phyloP scores from a whole-genome alignment of 2,797 vertebrate genomes.

The Sebastes nivosus region DNA sequence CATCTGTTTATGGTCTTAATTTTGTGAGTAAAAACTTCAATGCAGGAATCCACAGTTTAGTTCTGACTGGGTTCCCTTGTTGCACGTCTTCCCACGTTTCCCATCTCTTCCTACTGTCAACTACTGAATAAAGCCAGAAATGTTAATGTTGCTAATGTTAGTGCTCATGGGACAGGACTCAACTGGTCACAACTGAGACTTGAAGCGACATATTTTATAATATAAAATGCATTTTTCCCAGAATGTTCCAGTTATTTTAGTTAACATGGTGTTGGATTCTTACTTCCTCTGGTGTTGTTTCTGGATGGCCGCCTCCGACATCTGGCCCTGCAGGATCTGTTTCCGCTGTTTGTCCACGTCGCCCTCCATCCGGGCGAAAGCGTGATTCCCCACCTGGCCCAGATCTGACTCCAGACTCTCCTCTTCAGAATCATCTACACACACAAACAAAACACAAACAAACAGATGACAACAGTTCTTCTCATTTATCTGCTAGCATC shows the following conservation, averaged over 20 bases:
- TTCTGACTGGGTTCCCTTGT: too few species aligned
- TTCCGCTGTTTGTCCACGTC: slow-evolving; percentile 96
- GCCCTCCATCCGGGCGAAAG: slow-evolving; percentile 97
- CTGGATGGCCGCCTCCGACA: slow-evolving; percentile 91
- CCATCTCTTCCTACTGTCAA: background rate
- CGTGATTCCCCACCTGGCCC: slow-evolving; percentile 93
- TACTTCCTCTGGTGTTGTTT: slow-evolving; percentile 98
- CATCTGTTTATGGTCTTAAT: background rate
- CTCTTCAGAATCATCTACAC: slow-evolving; percentile 79
- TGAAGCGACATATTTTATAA: background rate
- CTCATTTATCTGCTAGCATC: background rate
- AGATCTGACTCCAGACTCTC: slow-evolving; percentile 89
- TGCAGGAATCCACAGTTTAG: too few species aligned
- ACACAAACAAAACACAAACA: slow-evolving; percentile 6
- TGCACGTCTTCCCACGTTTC: too few species aligned
- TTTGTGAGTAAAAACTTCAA: background rate
- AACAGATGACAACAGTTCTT: background rate
- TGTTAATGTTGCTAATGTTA: background rate
- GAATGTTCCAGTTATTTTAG: background rate
- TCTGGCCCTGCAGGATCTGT: slow-evolving; percentile 93
- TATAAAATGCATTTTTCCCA: background rate
- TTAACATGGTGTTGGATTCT: slow-evolving; percentile 46
- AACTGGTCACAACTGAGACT: background rate
- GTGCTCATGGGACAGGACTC: too few species aligned
- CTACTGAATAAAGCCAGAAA: background rate